These are phyloP conservation scores for Leptogaster cylindrica DNA, from an alignment of 2,888 invertebrate genomes.

Conservation along the genomic window DNA sequence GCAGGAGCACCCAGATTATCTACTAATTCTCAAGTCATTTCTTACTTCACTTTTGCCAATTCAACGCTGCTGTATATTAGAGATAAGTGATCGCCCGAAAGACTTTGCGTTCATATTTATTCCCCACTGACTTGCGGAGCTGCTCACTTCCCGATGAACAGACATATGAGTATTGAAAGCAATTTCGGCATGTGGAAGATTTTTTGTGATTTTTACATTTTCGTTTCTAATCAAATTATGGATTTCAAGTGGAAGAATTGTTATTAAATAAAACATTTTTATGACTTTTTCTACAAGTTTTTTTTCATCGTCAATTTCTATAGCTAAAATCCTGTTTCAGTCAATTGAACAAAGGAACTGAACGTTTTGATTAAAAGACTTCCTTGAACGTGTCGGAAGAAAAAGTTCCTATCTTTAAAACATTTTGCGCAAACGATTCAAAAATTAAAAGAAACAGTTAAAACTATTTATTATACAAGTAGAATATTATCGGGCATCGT, in stretches of 20 bases:
- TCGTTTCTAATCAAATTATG: neutral
- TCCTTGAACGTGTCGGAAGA: too few relatives aligned
- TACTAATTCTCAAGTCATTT: constrained; percentile 46
- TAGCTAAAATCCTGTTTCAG: too few relatives aligned
- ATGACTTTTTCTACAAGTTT: constrained; percentile 20
- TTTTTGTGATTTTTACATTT: constrained; percentile 18
- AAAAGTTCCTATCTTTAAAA: neutral
- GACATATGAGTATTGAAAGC: neutral
- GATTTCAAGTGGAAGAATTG: constrained; percentile 4
- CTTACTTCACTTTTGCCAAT: too few relatives aligned
- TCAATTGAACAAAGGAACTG: too few relatives aligned
- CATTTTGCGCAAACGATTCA: constrained; percentile 5
- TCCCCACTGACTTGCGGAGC: too few relatives aligned
- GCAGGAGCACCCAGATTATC: constrained; percentile 52
- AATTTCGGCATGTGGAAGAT: neutral
- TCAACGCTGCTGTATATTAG: too few relatives aligned
- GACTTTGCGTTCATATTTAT: too few relatives aligned
- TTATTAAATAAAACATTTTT: constrained; percentile 30
- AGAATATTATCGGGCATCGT: neutral
- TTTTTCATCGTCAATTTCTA: neutral
- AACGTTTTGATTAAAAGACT: too few relatives aligned
- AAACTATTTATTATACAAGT: neutral
- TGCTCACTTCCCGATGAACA: too few relatives aligned
- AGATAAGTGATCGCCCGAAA: too few relatives aligned
- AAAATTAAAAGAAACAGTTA: neutral